phyloP scores from a whole-genome alignment of 64 coral and sea anemone species.

The Actinia tenebrosa region DNA sequence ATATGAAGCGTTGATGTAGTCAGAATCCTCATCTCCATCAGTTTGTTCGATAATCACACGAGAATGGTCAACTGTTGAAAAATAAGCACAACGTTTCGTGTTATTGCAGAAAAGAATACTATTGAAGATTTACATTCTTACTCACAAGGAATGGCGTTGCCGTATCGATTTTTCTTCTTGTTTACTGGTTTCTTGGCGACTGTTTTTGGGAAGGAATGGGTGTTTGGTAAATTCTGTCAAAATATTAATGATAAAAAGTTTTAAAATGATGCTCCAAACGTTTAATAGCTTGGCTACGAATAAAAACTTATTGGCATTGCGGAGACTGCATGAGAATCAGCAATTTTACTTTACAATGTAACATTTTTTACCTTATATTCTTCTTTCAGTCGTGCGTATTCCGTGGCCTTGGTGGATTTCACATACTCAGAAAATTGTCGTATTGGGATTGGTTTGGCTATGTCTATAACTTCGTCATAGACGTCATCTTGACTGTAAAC shows the following conservation, averaged over 20 bases:
- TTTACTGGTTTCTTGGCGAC: constrained; percentile 53
- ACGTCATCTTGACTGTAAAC: neutral
- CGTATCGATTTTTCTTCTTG: constrained; percentile 71
- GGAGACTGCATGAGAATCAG: neutral
- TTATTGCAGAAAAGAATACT: neutral
- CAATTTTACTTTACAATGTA: neutral
- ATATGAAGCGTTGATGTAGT: constrained; percentile 76
- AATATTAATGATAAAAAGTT: neutral
- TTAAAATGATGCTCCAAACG: neutral
- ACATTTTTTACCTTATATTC: constrained; percentile 23
- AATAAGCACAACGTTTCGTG: neutral
- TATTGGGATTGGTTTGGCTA: constrained; percentile 5
- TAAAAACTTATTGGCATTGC: neutral
- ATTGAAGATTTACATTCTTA: neutral
- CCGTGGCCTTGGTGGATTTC: neutral
- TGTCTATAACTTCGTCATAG: neutral
- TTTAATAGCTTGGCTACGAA: neutral
- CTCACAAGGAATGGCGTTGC: constrained; percentile 72
- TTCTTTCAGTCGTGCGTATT: constrained; percentile 3
- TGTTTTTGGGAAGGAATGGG: neutral
- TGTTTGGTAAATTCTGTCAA: neutral
- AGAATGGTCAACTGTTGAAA: constrained; percentile 65
- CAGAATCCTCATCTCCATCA: constrained; percentile 24
- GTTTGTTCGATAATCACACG: constrained; percentile 42
- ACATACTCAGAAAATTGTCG: constrained; percentile 26